Evolutionary conservation across 2,113 vertebrate genomes (phyloP), one percentile per base, ranked within the genome.

Genomic region (Cebus imitator): DNA sequence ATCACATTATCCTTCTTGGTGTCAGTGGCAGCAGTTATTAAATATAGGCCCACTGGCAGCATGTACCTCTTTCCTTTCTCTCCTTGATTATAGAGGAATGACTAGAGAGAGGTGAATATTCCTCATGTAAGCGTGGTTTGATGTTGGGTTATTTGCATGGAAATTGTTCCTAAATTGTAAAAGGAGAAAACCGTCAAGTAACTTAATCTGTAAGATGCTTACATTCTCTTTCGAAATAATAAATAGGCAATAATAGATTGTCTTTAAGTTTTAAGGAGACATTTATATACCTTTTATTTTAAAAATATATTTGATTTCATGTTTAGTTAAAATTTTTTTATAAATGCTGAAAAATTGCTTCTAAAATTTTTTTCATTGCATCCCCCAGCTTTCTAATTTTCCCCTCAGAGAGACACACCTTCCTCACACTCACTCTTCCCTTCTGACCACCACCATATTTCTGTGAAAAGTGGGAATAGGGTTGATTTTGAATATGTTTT

Each of bases 401-500:
- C 73, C n/a, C 13, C 10, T 61, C 27, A 8, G 8, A 85, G 30
- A 97, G 68, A n/a, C 48, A 13, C 9, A 40, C 35, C 75, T 90
- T 88, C 23, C 3, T 81, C 45, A 37, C 25, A 40, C 25, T 86
- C 17, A 78, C 16, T 14, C 3, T 43, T 40, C 16, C 23, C 16
- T 20, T 30, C 40, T 27, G 1, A 21, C 23, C 12, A 43, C 43
- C 20, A 43, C 5, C 37, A 30, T 48, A 83, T 85, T 50, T 93
- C 81, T 96, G 0, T 85, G 61, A 91, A 89, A 94, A 87, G 43
- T 80, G 50, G 21, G 17, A 80, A 61, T 64, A 94, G 35, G 78
- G 66, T 91, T 86, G 17, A 70, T 76, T 87, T 92, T 96, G 37
- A 96, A 76, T 94, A 43, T 70, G 12, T 45, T 94, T 88, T 96